These are phyloP conservation scores for Lamprologus lemairii DNA, from an alignment of 2,113 vertebrate species.

Conservation along the genomic window DNA sequence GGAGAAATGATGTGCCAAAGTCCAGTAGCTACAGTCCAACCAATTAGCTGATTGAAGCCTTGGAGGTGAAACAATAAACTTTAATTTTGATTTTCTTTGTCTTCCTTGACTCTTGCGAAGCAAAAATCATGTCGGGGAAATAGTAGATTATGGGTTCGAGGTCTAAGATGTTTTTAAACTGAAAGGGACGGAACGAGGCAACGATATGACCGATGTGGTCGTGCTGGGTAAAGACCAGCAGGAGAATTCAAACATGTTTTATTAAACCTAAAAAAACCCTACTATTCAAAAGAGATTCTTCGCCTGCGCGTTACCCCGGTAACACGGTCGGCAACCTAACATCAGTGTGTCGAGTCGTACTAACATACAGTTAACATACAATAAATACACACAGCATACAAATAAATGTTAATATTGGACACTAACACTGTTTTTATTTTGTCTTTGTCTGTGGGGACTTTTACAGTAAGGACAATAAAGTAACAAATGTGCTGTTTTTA, in stretches of 20 bases:
- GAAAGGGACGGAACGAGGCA: neutral
- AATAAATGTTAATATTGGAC: neutral
- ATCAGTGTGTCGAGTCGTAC: rapidly evolving
- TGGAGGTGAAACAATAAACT: constrained; percentile 16
- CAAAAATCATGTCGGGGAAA: neutral
- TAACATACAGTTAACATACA: neutral
- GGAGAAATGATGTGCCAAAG: neutral
- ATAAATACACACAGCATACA: neutral
- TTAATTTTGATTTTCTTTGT: neutral
- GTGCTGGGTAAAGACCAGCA: neutral
- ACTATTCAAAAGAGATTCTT: neutral
- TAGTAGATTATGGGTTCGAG: rapidly evolving
- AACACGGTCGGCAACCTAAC: neutral
- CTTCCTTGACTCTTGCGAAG: neutral
- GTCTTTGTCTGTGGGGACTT: neutral
- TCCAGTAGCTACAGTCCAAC: neutral
- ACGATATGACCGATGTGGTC: rapidly evolving
- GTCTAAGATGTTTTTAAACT: neutral
- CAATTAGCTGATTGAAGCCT: neutral
- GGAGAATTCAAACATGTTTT: neutral
- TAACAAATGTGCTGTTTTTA: no score
- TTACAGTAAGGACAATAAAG: neutral
- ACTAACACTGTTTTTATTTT: neutral
- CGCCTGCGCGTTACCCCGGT: rapidly evolving
- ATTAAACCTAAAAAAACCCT: neutral